Conservation (phyloP, 2,888 invertebrate genomes). For the Drosophila anomelani region DNA sequence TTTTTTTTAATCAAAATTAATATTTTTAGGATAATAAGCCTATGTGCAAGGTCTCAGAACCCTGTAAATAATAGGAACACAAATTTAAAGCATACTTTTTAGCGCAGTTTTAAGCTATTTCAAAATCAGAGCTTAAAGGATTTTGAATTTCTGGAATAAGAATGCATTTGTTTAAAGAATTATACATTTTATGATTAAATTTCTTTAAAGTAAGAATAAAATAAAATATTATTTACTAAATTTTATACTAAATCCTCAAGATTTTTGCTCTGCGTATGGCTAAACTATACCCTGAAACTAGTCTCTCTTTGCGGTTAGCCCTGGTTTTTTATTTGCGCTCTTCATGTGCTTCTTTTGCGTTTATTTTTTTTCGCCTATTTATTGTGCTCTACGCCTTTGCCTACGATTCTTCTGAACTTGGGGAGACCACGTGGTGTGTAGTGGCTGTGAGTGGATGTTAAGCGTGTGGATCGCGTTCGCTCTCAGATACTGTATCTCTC, state of each 20-base stretch:
- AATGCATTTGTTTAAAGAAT: no score
- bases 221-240: no score
- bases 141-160: no score
- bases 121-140: no score
- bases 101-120: no score
- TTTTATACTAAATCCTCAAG: background rate
- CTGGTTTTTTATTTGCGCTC: conserved; percentile 49
- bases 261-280: conserved; percentile 5
- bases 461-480: conserved; percentile 62
- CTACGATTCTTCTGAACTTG: conserved; percentile 55
- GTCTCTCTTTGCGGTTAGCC: conserved; percentile 19
- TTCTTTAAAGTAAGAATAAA: no score
- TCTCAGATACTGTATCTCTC: conserved; percentile 2
- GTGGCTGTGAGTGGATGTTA: conserved; percentile 49
- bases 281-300: conserved; percentile 8
- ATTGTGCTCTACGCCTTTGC: conserved; percentile 66
- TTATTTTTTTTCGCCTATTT: conserved; percentile 53
- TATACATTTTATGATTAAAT: no score
- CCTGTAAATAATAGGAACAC: no score
- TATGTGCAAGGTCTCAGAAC: no score
- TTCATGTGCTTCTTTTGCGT: conserved; percentile 25
- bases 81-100: no score
- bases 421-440: conserved; percentile 75
- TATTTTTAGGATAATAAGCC: background rate
- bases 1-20: background rate